Conservation (phyloP, 2,888 invertebrate genomes). For the Embidobia sp. region DNA sequence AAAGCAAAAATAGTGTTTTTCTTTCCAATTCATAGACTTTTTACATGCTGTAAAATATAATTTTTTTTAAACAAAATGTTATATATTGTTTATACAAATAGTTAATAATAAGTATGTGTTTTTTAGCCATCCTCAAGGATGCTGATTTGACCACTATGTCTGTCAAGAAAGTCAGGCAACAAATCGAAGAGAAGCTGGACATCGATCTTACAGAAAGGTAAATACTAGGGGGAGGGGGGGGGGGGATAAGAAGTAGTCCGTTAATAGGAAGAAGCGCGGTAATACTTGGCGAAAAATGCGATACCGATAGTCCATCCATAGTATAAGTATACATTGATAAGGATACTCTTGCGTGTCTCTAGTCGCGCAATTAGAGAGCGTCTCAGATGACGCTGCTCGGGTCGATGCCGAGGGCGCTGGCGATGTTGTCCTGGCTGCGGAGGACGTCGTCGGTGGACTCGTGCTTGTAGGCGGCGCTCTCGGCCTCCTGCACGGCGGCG, state of each 20-base stretch:
- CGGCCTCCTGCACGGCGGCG: constrained; percentile 4
- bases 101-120: too few relatives aligned
- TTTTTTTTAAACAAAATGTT: too few relatives aligned
- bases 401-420: constrained; percentile 53
- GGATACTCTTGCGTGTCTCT: constrained; percentile 56
- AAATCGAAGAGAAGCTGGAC: constrained; percentile 91
- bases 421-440: constrained; percentile 42
- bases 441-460: constrained; percentile 32
- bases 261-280: constrained; percentile 64
- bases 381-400: constrained; percentile 60
- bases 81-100: too few relatives aligned
- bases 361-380: constrained; percentile 50
- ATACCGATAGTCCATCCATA: constrained; percentile 65
- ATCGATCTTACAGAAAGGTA: constrained; percentile 87
- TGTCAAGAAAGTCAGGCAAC: constrained; percentile 93
- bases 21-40: too few relatives aligned
- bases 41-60: too few relatives aligned
- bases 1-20: too few relatives aligned
- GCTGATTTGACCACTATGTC: constrained; percentile 93
- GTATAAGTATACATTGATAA: constrained; percentile 65
- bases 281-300: constrained; percentile 65
- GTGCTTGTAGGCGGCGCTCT: constrained; percentile 25
- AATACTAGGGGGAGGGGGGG: too few relatives aligned
- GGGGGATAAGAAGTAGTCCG: constrained; percentile 57
- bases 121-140: constrained; percentile 91